A percentile compares a stretch with the other conserved stretches of the same genome.
These are phyloP conservation scores for Apolygus lucorum DNA, from an alignment of 1,140 invertebrate genomes.

Conservation along the genomic window DNA sequence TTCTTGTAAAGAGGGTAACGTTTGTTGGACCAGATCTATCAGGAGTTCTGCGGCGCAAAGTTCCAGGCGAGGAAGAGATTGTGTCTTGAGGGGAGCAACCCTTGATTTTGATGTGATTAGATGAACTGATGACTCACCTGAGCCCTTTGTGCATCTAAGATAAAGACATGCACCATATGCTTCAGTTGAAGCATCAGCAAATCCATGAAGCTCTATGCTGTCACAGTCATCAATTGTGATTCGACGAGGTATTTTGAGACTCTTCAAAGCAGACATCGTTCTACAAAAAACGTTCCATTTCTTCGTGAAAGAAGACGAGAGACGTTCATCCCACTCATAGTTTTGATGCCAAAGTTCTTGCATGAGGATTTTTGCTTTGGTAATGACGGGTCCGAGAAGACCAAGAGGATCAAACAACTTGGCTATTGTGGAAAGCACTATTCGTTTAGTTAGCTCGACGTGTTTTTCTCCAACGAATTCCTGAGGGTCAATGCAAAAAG, in stretches of 20 bases:
- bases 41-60: slow-evolving; percentile 41
- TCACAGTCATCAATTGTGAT: too few relatives aligned
- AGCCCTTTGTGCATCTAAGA: slow-evolving; percentile 30
- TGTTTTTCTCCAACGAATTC: not conserved
- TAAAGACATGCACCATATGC: slow-evolving; percentile 38
- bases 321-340: slow-evolving; percentile 23
- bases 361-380: slow-evolving; percentile 27
- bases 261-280: not conserved
- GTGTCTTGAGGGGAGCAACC: slow-evolving; percentile 27
- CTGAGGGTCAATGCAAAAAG: slow-evolving; percentile 17
- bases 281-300: slow-evolving; percentile 20
- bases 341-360: slow-evolving; percentile 28
- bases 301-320: not conserved
- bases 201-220: slow-evolving; percentile 34
- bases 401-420: slow-evolving; percentile 30
- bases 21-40: too few relatives aligned
- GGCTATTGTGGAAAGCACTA: slow-evolving; percentile 28
- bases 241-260: slow-evolving; percentile 23
- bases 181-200: slow-evolving; percentile 37
- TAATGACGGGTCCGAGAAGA: slow-evolving; percentile 24
- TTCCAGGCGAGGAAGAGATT: slow-evolving; percentile 43
- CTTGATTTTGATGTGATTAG: slow-evolving; percentile 28
- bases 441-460: slow-evolving; percentile 21
- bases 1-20: slow-evolving; percentile 4
- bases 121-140: slow-evolving; percentile 10